Percentiles rank a stretch among this genome's conserved stretches.
phyloP scores from a whole-genome alignment of 2,797 vertebrate species.

The Melopsittacus undulatus region DNA sequence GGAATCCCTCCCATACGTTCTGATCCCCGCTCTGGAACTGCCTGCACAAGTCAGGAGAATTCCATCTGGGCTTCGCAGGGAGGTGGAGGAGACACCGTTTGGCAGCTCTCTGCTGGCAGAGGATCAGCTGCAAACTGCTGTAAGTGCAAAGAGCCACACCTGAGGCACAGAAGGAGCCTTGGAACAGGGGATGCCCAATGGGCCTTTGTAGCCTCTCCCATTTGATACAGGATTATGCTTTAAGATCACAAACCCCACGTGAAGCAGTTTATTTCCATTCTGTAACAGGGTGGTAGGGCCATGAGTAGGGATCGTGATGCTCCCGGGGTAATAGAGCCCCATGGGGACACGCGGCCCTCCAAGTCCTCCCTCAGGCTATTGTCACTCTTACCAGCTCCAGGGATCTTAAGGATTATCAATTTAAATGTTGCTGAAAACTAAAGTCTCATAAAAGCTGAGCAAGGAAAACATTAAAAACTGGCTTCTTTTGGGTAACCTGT shows the following conservation, averaged over 20 bases:
- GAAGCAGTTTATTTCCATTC: background rate
- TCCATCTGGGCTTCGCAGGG: background rate
- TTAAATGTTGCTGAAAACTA: background rate
- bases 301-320: accelerated
- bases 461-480: background rate
- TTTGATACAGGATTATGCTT: background rate
- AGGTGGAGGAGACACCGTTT: background rate
- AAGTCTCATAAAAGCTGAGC: background rate
- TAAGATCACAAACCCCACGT: background rate
- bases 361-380: too few species aligned
- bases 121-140: background rate
- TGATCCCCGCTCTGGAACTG: background rate
- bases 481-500: background rate
- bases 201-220: background rate
- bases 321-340: background rate
- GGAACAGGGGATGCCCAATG: background rate
- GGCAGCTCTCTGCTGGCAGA: background rate
- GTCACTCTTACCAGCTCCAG: background rate
- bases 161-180: background rate
- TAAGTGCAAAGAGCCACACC: background rate
- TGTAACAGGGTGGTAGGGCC: background rate
- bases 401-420: background rate
- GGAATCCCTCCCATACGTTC: background rate
- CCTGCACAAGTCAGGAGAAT: background rate
- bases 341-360: background rate